A percentile compares a stretch with the other conserved stretches of the same genome.
Conservation (phyloP, 1,140 invertebrate genomes). For the Lysiphlebus fabarum region DNA sequence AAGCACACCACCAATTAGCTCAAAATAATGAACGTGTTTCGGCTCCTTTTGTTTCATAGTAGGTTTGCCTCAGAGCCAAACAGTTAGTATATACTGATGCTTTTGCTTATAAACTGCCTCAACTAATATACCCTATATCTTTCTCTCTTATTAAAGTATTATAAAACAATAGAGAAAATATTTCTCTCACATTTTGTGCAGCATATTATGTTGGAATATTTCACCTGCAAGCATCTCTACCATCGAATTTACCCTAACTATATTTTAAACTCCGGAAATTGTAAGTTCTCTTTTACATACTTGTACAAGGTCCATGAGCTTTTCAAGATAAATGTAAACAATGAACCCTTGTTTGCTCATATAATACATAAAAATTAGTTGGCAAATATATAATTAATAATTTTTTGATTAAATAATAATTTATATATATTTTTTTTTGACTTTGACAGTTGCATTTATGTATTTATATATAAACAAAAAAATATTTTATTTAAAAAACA, state of each 20-base stretch:
- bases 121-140: too few relatives aligned
- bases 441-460: too few relatives aligned
- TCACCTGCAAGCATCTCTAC: constrained; percentile 19
- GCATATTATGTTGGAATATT: constrained; percentile 16
- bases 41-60: constrained; percentile 53
- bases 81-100: constrained; percentile 30
- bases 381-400: too few relatives aligned
- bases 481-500: too few relatives aligned
- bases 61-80: constrained; percentile 44
- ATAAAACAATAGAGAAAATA: constrained; percentile 32
- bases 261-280: constrained; percentile 8
- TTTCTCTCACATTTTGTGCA: background rate
- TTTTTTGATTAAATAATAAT: too few relatives aligned
- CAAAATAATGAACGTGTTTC: constrained; percentile 57
- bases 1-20: constrained; percentile 55
- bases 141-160: too few relatives aligned
- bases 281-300: constrained; percentile 6
- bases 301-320: constrained; percentile 1
- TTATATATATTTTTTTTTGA: too few relatives aligned
- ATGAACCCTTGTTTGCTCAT: constrained; percentile 11
- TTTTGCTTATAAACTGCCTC: too few relatives aligned
- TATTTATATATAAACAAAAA: constrained; percentile 27
- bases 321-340: constrained; percentile 20
- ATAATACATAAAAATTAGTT: too few relatives aligned
- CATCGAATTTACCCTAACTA: constrained; percentile 7